Base-by-base conservation (phyloP, 2,888 invertebrate genomes). In the Tineola bisselliella region DNA sequence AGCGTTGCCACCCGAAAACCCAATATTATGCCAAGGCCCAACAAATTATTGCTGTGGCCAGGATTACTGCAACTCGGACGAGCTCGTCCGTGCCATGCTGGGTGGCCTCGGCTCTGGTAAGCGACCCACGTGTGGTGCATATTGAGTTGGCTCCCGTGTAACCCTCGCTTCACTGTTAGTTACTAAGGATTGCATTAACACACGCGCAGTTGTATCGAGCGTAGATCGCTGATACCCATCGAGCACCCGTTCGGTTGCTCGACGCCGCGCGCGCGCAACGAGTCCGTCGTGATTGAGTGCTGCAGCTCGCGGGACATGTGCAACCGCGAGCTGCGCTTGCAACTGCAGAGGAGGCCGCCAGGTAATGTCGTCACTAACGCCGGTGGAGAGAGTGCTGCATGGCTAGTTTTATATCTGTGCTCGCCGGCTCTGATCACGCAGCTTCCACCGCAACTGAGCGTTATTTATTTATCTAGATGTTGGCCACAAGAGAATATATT, bases 231-330 rank as follows among this genome's bases (percentile, higher is more conserved):
- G 88, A 89, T 92, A 81, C 93, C 93, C 81, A 89, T 90, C 84
- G 91, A 92, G 89, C 93, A 93, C 81, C 92, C 93, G 83, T 90
- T 94, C 90, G 89, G 92, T 89, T 94, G 94, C 90, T 91, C 92
- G 88, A 89, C 90, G 83, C 90, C 91, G 84, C 90, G 90, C 87
- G 89, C 89, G 87, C 89, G 89, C 87, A 93, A 92, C 89, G 90
- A 91, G 76, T 90, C 92, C 71, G 91, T 92, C 89, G 90, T 90
- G 88, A 92, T 93, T 89, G 89, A 91, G 79, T 94, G 94, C 91
- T 94, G 94, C 90, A 90, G 91, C 81, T 88, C 91, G 75, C 88
- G 68, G 70, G 84, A 89, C 88, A 91, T 90, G 91, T 94, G 94
- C 90, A 94, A 94, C 88, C 88, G 84, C 74, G 87, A 89, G 73